Evolutionary conservation across 2,888 invertebrate genomes (phyloP).

Genomic region (Alviniconcha strummeri): DNA sequence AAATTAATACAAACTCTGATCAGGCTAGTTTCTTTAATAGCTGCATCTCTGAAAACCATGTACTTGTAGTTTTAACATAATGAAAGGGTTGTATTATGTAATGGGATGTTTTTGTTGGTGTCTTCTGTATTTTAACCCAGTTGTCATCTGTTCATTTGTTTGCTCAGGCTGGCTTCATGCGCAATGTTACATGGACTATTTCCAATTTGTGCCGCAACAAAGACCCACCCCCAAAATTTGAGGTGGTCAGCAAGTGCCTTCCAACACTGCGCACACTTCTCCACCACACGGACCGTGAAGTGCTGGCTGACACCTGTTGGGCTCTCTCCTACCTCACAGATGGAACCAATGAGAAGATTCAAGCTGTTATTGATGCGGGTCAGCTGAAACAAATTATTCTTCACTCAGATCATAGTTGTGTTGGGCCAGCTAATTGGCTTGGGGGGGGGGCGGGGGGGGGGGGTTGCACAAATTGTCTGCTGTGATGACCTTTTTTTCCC

Average conservation of each 20-base stretch:
- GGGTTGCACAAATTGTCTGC: neutral
- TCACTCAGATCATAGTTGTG: neutral
- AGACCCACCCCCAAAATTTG: slow-evolving; percentile 90
- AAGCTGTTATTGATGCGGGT: slow-evolving; percentile 75
- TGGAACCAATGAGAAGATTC: slow-evolving; percentile 92
- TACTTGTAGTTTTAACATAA: too few species aligned
- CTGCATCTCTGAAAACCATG: too few species aligned
- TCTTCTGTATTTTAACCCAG: too few species aligned
- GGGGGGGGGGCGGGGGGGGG: neutral
- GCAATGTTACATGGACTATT: slow-evolving; percentile 94
- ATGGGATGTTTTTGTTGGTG: too few species aligned
- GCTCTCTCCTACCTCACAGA: slow-evolving; percentile 95
- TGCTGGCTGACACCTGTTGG: slow-evolving; percentile 93
- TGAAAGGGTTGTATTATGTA: too few species aligned
- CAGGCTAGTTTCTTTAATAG: too few species aligned
- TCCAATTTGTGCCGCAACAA: slow-evolving; percentile 96
- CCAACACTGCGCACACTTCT: slow-evolving; percentile 86
- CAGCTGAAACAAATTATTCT: slow-evolving; percentile 9
- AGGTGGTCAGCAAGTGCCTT: slow-evolving; percentile 83
- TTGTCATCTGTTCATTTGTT: neutral
- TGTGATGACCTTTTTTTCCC: slow-evolving; percentile 25
- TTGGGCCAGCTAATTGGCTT: neutral
- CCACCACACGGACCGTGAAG: slow-evolving; percentile 83
- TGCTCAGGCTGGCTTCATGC: slow-evolving; percentile 77
- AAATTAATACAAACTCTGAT: too few species aligned